phyloP scores from a whole-genome alignment of 2,888 invertebrate species.

The Perdita meconis region DNA sequence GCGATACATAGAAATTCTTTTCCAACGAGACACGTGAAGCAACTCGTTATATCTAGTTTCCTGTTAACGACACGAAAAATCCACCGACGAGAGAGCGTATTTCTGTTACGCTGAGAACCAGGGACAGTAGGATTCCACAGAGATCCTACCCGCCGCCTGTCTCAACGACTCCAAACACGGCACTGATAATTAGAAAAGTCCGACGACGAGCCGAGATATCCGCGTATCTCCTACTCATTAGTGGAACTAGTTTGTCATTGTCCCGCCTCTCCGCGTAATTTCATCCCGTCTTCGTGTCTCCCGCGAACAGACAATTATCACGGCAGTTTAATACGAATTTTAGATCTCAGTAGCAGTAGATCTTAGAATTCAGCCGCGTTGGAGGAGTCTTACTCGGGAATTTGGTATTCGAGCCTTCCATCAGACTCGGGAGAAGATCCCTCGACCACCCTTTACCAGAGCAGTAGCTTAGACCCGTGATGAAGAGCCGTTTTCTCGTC shows the following conservation, averaged over 20 bases:
- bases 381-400: slow-evolving; percentile 5
- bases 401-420: slow-evolving; percentile 30
- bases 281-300: slow-evolving; percentile 36
- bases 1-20: no score
- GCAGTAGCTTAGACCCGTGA: no score
- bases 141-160: neutral
- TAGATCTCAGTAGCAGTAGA: no score
- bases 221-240: slow-evolving; percentile 54
- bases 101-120: neutral
- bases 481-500: no score
- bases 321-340: slow-evolving; percentile 56
- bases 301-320: slow-evolving; percentile 58
- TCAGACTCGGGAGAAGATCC: slow-evolving; percentile 20
- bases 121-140: neutral
- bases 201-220: slow-evolving; percentile 17
- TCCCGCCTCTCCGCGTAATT: slow-evolving; percentile 45
- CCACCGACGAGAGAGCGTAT: no score
- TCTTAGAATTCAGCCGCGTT: slow-evolving; percentile 24
- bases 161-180: slow-evolving; percentile 3
- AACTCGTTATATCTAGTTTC: no score
- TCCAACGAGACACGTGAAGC: no score
- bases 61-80: no score
- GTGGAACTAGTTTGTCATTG: slow-evolving; percentile 59
- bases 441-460: neutral
- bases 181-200: slow-evolving; percentile 56